Evolutionary conservation across 2,113 vertebrate genomes (phyloP).

Genomic region (Dicentrarchus labrax): DNA sequence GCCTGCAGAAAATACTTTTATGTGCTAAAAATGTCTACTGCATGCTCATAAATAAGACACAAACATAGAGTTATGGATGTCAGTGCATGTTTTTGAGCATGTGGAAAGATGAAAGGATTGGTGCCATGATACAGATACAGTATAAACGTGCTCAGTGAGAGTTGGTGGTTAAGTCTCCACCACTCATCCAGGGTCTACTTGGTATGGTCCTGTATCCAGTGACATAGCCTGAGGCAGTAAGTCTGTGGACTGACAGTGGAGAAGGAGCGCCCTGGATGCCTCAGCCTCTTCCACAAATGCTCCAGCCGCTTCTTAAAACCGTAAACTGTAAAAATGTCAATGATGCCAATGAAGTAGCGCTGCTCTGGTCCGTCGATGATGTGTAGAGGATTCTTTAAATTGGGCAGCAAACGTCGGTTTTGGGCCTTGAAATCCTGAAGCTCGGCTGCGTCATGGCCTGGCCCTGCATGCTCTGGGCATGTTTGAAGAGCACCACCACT

Average conservation of each 20-base stretch:
- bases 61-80: neutral
- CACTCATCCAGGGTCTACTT: conserved; percentile 70
- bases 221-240: conserved; percentile 87
- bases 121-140: neutral
- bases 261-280: conserved; percentile 85
- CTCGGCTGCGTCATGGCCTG: conserved; percentile 51
- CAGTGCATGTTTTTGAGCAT: neutral
- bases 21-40: neutral
- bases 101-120: neutral
- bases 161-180: conserved; percentile 82
- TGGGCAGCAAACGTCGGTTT: conserved; percentile 88
- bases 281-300: conserved; percentile 88
- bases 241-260: conserved; percentile 89
- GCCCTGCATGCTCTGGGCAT: neutral
- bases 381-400: conserved; percentile 88
- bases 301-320: conserved; percentile 88
- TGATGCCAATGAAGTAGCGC: conserved; percentile 91
- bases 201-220: conserved; percentile 88
- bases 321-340: conserved; percentile 92
- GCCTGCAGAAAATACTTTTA: neutral
- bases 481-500: neutral
- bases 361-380: conserved; percentile 89
- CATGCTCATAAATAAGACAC: neutral
- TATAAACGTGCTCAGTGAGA: conserved; percentile 83
- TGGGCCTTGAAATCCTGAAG: conserved; percentile 74